Base-by-base conservation (phyloP, 1,140 invertebrate genomes). In the Pentalonia nigronervosa region DNA sequence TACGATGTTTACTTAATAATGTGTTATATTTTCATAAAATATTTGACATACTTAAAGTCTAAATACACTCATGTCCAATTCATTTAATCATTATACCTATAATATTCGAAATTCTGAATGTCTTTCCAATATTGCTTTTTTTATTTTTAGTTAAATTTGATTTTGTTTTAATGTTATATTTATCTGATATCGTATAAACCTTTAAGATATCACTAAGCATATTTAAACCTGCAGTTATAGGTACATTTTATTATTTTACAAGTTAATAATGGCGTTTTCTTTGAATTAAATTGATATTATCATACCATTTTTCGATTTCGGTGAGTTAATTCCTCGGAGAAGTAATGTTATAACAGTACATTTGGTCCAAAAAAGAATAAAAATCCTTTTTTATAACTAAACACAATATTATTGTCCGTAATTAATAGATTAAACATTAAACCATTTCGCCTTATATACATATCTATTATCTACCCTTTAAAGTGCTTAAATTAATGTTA, bases 281-380 rank as follows among this genome's bases (percentile, higher is more conserved):
- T 76, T 76, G 60, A n/a, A 76, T 76, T 76, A 76, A 76, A 76
- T 34, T 34, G 30, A 76, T n/a, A n/a, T 67, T 76, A 76, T 76
- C 0, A 41, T 41, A 76, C 14, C n/a, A n/a, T 76, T 76, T 14
- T n/a, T 76, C 60, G n/a, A 76, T 76, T 76, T n/a, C n/a, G 7
- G 17, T 76, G 14, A 76, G 30, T 76, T 17, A 34, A 76, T 76
- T 76, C 23, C 14, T 76, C 2, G 30, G 11, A n/a, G 4, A 76
- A 34, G n/a, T 76, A 17, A n/a, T 76, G 60, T 76, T 34, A 34
- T 76, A 76, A n/a, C 1, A 76, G 30, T 76, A 76, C 14, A n/a
- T n/a, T 7, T n/a, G 14, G 60, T 76, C n/a, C n/a, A n/a, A 76
- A 17, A n/a, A 76, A 0, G 11, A 76, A 76, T 76, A n/a, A 76